These are phyloP conservation scores for Resseliella maxima DNA, from an alignment of 2,888 invertebrate genomes.

Conservation along the genomic window DNA sequence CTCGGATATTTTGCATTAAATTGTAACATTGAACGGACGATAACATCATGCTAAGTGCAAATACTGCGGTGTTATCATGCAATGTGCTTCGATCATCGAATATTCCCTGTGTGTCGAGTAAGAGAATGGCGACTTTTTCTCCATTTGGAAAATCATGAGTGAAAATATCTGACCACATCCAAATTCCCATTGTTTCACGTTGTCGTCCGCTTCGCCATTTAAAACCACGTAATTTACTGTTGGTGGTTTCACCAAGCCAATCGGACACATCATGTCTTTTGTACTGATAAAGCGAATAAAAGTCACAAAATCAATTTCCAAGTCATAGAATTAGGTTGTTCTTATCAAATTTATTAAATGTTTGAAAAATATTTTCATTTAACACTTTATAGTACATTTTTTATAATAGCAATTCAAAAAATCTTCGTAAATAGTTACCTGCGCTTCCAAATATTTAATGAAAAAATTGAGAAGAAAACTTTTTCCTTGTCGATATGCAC, in stretches of 20 bases:
- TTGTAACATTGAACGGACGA: slow-evolving; percentile 52
- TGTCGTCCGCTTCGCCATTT: slow-evolving; percentile 51
- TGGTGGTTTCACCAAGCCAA: background rate
- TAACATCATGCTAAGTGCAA: background rate
- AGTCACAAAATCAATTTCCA: too few relatives aligned
- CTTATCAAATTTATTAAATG: too few relatives aligned
- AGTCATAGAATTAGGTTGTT: too few relatives aligned
- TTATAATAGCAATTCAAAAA: too few relatives aligned
- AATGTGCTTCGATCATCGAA: background rate
- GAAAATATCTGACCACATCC: slow-evolving; percentile 20
- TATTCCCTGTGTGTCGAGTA: background rate
- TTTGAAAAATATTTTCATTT: too few relatives aligned
- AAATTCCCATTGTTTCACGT: background rate
- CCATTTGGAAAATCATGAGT: background rate
- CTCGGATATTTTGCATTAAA: slow-evolving; percentile 55
- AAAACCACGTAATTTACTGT: background rate
- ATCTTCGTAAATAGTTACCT: slow-evolving; percentile 56
- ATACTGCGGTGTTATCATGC: background rate
- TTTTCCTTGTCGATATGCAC: slow-evolving; percentile 58
- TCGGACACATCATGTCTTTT: background rate
- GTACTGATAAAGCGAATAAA: background rate
- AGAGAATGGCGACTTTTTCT: background rate
- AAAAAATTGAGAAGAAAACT: slow-evolving; percentile 57
- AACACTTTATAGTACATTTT: too few relatives aligned
- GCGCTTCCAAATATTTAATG: slow-evolving; percentile 57